Conservation (phyloP, 2,888 invertebrate species). For the Tipula unca region DNA sequence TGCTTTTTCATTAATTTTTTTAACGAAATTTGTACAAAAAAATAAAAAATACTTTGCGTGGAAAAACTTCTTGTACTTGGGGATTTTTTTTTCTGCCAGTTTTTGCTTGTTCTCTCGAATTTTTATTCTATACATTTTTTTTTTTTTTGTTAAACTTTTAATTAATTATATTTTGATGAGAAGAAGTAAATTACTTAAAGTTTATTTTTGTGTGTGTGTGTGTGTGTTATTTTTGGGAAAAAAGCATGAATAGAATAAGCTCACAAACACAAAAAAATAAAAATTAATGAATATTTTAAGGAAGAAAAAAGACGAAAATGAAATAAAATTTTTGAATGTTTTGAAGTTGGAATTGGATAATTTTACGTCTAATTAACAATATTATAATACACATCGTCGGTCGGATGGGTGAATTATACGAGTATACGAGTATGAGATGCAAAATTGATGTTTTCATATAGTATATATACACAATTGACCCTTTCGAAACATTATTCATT, state of each 20-base stretch:
- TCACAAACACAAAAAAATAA: not conserved
- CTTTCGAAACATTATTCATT: too few relatives aligned
- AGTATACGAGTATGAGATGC: too few relatives aligned
- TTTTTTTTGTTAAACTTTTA: not conserved
- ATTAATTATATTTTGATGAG: slow-evolving; percentile 8
- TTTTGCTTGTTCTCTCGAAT: not conserved
- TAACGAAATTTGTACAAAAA: not conserved
- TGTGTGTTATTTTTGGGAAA: not conserved
- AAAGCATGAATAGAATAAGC: not conserved
- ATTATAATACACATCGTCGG: not conserved
- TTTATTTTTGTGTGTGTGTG: not conserved
- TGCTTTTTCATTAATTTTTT: not conserved
- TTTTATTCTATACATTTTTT: not conserved
- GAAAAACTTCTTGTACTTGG: not conserved
- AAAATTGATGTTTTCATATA: too few relatives aligned
- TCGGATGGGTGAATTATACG: too few relatives aligned
- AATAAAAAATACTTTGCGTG: not conserved
- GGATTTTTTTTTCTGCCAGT: not conserved
- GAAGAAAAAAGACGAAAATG: not conserved
- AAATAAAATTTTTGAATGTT: not conserved
- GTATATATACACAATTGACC: too few relatives aligned
- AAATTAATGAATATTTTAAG: not conserved
- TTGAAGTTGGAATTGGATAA: not conserved
- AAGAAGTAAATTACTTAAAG: not conserved
- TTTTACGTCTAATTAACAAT: not conserved